Evolutionary conservation across 1,140 invertebrate species (phyloP).

Genomic region (Lasaia peninsularis): DNA sequence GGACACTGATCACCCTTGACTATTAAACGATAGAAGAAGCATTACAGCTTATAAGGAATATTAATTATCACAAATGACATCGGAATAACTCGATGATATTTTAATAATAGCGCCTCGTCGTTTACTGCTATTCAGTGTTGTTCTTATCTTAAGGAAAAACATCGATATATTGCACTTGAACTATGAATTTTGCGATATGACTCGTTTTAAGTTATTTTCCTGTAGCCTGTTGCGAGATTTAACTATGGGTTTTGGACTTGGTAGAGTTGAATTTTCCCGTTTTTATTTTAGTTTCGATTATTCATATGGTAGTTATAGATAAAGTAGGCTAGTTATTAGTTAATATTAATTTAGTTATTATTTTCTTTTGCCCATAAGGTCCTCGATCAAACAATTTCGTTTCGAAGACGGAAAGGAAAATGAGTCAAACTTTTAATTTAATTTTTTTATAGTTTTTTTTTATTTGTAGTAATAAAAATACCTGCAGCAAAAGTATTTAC

Average conservation of each 20-base stretch:
- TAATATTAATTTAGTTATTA: background rate
- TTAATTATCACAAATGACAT: too few species aligned
- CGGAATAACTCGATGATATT: too few species aligned
- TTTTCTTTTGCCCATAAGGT: background rate
- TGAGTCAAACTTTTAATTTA: background rate
- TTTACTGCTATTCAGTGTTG: too few species aligned
- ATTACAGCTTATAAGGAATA: too few species aligned
- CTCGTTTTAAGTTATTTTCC: constrained; percentile 26
- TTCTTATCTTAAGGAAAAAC: too few species aligned
- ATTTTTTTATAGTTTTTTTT: too few species aligned
- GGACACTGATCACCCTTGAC: too few species aligned
- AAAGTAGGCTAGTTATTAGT: background rate
- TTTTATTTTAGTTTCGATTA: constrained; percentile 25
- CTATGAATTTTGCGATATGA: constrained; percentile 19
- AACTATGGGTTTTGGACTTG: constrained; percentile 33
- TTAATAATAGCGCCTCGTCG: too few species aligned
- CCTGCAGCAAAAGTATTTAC: too few species aligned
- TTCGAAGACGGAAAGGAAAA: background rate
- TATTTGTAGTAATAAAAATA: too few species aligned
- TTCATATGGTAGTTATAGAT: background rate
- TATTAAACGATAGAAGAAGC: too few species aligned
- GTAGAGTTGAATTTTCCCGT: constrained; percentile 20
- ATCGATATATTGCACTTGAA: too few species aligned
- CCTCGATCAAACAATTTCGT: background rate
- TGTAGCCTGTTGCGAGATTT: constrained; percentile 67